Percentiles rank a stretch among this genome's conserved stretches.
phyloP scores from a whole-genome alignment of 2,113 vertebrate species.

The Tachysurus vachellii region DNA sequence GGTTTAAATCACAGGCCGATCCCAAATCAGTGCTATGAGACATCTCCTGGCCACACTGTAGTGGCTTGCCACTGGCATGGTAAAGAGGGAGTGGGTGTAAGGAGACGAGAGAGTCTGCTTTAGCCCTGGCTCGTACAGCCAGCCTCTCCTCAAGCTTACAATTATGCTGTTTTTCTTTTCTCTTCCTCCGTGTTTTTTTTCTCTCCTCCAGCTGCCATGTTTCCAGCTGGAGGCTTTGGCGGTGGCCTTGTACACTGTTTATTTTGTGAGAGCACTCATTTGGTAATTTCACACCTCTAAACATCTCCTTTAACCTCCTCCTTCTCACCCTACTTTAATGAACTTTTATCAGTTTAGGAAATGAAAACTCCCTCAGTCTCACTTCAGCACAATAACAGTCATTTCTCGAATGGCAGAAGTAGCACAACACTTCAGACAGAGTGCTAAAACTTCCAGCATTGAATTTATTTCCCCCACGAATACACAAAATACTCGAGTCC shows the following conservation, averaged over 20 bases:
- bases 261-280: constrained; percentile 52
- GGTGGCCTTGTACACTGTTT: constrained; percentile 48
- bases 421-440: constrained; percentile 30
- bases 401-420: constrained; percentile 28
- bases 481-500: constrained; percentile 30
- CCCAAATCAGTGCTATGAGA: constrained; percentile 22
- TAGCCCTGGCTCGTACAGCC: constrained; percentile 32
- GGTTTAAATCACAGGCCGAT: constrained; percentile 26
- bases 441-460: constrained; percentile 26
- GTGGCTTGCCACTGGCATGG: constrained; percentile 18
- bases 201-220: constrained; percentile 33
- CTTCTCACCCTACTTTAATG: constrained; percentile 52
- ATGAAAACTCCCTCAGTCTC: constrained; percentile 45
- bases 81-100: constrained; percentile 42
- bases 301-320: constrained; percentile 45
- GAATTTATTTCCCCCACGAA: constrained; percentile 21
- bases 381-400: constrained; percentile 39
- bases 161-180: constrained; percentile 49
- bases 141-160: constrained; percentile 50
- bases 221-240: constrained; percentile 46
- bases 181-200: constrained; percentile 32
- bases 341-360: constrained; percentile 57
- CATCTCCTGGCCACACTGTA: constrained; percentile 9
- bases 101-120: constrained; percentile 42
- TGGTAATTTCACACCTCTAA: constrained; percentile 60